Percentiles rank a stretch among this genome's conserved stretches.
phyloP scores from a whole-genome alignment of 92 coral and sea anemone species.

The Porites divaricata region DNA sequence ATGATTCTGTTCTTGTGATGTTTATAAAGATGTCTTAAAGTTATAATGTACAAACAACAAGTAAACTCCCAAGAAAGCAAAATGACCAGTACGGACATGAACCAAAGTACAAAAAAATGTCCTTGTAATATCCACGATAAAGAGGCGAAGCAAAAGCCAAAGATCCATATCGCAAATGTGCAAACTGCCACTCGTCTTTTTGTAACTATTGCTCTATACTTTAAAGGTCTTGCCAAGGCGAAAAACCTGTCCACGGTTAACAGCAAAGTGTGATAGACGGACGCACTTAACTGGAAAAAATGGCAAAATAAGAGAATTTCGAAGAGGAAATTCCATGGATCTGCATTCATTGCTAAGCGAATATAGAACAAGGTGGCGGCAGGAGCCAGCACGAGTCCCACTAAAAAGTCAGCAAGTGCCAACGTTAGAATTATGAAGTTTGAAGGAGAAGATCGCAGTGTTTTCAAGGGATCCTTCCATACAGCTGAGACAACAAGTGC shows the following conservation, averaged over 20 bases:
- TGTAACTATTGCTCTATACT: slow-evolving; percentile 19
- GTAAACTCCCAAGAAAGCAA: neutral
- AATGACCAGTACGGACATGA: neutral
- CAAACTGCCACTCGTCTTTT: slow-evolving; percentile 2
- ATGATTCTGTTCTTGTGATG: neutral
- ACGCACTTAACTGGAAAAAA: slow-evolving; percentile 1
- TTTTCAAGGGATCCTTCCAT: slow-evolving; percentile 26
- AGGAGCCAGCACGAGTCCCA: slow-evolving; percentile 2
- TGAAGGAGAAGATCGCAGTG: slow-evolving; percentile 3
- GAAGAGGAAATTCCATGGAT: neutral
- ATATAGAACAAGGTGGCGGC: neutral
- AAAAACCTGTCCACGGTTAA: slow-evolving; percentile 34
- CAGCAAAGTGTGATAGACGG: slow-evolving; percentile 13
- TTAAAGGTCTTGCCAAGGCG: slow-evolving; percentile 35
- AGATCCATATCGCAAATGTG: slow-evolving; percentile 8
- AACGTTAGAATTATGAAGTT: slow-evolving; percentile 14
- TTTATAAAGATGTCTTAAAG: neutral
- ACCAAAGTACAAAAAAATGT: neutral
- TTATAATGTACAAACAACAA: neutral
- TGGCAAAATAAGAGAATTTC: neutral
- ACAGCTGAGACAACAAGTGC: slow-evolving; percentile 10
- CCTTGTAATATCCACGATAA: neutral
- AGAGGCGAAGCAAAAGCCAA: neutral
- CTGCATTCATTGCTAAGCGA: neutral
- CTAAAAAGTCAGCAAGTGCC: slow-evolving; percentile 9